These are phyloP conservation scores for Tigriopus californicus DNA, from an alignment of 2,888 invertebrate genomes.

Conservation along the genomic window DNA sequence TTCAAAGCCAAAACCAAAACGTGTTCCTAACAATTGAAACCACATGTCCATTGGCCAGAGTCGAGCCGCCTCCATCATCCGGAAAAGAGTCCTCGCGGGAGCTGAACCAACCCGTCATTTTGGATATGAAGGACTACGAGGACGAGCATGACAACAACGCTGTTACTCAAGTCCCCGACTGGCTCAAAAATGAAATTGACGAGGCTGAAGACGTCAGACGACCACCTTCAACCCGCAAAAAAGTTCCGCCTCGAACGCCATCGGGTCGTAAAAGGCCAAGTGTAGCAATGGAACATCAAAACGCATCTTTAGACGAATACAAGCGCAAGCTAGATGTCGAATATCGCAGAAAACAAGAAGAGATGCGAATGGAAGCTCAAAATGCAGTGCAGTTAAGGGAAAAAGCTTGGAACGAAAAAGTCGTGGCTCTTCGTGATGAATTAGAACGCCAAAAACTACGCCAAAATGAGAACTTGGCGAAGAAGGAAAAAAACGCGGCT, in stretches of 20 bases:
- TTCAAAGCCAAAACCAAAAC: conserved; percentile 38
- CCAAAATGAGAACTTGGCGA: background rate
- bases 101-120: background rate
- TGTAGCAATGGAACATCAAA: too few species aligned
- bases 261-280: too few species aligned
- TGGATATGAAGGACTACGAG: conserved; percentile 16
- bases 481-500: background rate
- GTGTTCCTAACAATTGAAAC: conserved; percentile 42
- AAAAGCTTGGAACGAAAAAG: conserved; percentile 10
- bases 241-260: background rate
- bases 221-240: background rate
- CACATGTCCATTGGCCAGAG: conserved; percentile 34
- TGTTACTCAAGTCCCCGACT: conserved; percentile 26
- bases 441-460: conserved; percentile 11
- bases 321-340: conserved; percentile 7
- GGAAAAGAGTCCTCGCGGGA: background rate
- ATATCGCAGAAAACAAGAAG: conserved; percentile 10
- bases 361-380: conserved; percentile 14
- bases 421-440: conserved; percentile 9
- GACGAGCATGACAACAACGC: conserved; percentile 15
- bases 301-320: background rate
- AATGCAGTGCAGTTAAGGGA: conserved; percentile 9
- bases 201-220: conserved; percentile 22
- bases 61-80: background rate
- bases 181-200: conserved; percentile 28